Evolutionary conservation across 37 sponge, comb jelly and placozoan species (phyloP), one percentile per base, ranked within the genome.

Genomic region (Chondrilla cf. caribensis): DNA sequence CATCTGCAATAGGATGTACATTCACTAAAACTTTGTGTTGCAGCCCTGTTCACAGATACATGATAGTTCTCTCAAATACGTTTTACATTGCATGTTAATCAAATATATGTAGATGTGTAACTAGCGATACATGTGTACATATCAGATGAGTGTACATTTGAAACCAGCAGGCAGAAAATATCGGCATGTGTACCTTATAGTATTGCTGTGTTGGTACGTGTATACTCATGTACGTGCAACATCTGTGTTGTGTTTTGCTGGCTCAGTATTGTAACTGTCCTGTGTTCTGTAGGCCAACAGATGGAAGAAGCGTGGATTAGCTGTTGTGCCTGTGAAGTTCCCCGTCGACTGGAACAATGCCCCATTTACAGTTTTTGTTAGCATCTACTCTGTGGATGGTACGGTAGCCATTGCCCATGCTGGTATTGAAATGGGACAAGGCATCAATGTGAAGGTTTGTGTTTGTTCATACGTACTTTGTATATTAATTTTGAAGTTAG

Each of bases 351-450:
- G 82, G 85, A 37, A 29, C 41, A 66, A 70, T 28, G 47, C 44
- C 54, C 89, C 89, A 0, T 93, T 73, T 82, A 84, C 84, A 58
- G 86, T 84, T 4, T 29, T 86, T 22, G 83, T 93, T 36, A 84
- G 85, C 65, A 77, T 93, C 38, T 93, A 90, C 78, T 79, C 85
- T 35, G 79, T 24, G 11, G 94, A 93, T 85, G 94, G 90, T 2
- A 83, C 94, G 26, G 94, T 93, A 17, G 85, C 90, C 28, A 77
- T 93, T 7, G 44, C 84, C 28, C 88, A 87, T 40, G 90, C 85
- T 60, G 90, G 94, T 73, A 81, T 93, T 14, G 94, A 93, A 43
- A 81, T 93, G 42, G 94, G 94, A 54, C 94, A 93, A 35, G 90
- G 94, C 21, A 82, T 93, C 54, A 92, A 88, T 79, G 87, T 87